These are phyloP conservation scores for Antrozous pallidus DNA, from an alignment of 2,797 vertebrate species.

Conservation along the genomic window DNA sequence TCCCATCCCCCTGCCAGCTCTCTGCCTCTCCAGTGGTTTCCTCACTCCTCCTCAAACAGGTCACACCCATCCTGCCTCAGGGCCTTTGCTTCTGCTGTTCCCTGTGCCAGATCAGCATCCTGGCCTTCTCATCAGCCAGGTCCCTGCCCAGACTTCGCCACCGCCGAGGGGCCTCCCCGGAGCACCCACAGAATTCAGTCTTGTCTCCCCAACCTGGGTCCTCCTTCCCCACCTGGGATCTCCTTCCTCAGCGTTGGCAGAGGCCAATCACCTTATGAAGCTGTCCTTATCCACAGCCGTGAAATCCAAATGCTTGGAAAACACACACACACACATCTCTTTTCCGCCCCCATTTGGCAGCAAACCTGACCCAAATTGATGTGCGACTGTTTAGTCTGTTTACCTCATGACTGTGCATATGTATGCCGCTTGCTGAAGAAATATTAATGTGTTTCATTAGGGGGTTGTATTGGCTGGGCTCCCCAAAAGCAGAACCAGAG, in stretches of 20 bases:
- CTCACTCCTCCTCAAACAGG: neutral
- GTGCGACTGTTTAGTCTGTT: neutral
- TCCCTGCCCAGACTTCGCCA: neutral
- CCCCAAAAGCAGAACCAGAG: neutral
- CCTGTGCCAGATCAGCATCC: neutral
- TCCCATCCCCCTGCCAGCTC: neutral
- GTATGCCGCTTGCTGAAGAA: neutral
- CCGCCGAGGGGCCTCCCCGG: rapidly evolving
- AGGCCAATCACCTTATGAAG: neutral
- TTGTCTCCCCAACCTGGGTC: rapidly evolving
- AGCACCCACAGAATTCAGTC: rapidly evolving
- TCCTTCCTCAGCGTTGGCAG: neutral
- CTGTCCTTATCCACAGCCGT: rapidly evolving
- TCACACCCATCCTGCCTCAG: neutral
- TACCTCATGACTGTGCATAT: neutral
- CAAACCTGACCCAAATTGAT: neutral
- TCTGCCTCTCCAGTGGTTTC: neutral
- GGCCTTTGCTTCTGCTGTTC: neutral
- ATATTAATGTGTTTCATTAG: neutral
- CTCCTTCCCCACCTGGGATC: too few relatives aligned
- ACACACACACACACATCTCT: neutral
- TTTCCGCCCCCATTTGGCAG: neutral
- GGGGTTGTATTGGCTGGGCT: neutral
- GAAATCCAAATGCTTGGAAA: neutral
- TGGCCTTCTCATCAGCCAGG: neutral